Evolutionary conservation across 2,888 invertebrate species (phyloP).

Genomic region (Trachelus stipa): DNA sequence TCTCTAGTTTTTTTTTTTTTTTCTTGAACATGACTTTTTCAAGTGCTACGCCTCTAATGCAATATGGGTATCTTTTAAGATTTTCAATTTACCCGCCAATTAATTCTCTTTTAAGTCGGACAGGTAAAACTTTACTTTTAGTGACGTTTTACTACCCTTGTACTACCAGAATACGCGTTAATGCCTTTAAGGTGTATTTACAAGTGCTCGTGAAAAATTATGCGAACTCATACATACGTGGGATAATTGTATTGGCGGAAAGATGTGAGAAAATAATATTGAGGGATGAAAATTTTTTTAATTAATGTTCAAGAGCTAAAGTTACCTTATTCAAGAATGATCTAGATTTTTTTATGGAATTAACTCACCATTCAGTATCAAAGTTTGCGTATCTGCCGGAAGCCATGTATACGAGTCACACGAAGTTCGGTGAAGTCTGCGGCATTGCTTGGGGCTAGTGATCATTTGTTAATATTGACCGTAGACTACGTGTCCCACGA

Average conservation of each 20-base stretch:
- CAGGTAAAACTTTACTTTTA: background rate
- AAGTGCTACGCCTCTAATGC: background rate
- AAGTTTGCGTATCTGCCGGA: background rate
- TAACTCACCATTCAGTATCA: background rate
- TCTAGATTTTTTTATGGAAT: background rate
- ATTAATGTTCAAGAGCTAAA: too few species aligned
- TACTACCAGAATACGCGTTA: background rate
- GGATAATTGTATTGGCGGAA: too few species aligned
- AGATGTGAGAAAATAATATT: too few species aligned
- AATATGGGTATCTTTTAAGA: background rate
- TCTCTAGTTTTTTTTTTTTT: background rate
- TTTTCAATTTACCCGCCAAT: background rate
- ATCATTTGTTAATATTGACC: slow-evolving; percentile 34
- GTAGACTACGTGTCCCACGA: slow-evolving; percentile 21
- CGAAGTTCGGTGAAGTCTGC: slow-evolving; percentile 24
- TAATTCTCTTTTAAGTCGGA: background rate
- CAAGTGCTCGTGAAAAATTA: background rate
- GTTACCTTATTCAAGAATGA: too few species aligned
- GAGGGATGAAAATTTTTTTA: too few species aligned
- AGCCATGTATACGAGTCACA: slow-evolving; percentile 21
- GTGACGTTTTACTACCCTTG: background rate
- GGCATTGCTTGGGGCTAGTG: slow-evolving; percentile 11
- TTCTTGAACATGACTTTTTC: background rate
- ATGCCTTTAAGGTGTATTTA: background rate
- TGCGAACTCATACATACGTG: background rate